phyloP scores from a whole-genome alignment of 2,113 vertebrate species.

The Cololabis saira region DNA sequence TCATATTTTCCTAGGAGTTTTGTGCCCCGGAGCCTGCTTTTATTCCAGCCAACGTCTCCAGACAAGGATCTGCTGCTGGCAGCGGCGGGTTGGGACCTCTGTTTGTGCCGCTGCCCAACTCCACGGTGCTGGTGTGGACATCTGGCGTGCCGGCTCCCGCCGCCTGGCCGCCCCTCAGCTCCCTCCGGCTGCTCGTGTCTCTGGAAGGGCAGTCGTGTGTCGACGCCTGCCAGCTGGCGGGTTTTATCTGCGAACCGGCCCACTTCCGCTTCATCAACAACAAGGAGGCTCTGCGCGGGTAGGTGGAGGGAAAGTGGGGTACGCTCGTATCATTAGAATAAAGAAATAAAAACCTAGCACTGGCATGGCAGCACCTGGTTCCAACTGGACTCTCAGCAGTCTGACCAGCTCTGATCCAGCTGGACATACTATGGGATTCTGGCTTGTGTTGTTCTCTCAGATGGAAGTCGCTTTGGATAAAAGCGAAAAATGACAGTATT shows the following conservation, averaged over 20 bases:
- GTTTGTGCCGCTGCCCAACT: constrained; percentile 84
- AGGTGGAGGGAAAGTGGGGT: constrained; percentile 33
- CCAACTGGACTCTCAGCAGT: too few species aligned
- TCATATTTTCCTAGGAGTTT: constrained; percentile 86
- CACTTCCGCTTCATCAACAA: constrained; percentile 95
- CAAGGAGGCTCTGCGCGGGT: constrained; percentile 90
- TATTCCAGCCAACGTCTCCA: constrained; percentile 74
- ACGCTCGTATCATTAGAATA: too few species aligned
- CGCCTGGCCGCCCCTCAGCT: constrained; percentile 88
- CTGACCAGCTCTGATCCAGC: too few species aligned
- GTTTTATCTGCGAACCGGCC: constrained; percentile 91
- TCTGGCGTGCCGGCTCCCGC: constrained; percentile 65
- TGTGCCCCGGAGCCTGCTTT: constrained; percentile 73
- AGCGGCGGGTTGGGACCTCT: constrained; percentile 62
- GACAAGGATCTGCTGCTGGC: constrained; percentile 62
- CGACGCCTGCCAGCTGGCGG: constrained; percentile 81
- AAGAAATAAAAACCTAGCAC: too few species aligned
- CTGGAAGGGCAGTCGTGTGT: constrained; percentile 87
- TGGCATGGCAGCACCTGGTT: too few species aligned
- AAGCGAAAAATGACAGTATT: too few species aligned
- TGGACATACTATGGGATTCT: too few species aligned
- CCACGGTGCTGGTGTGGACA: constrained; percentile 87
- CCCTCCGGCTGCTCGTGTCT: constrained; percentile 87
- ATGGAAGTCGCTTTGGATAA: too few species aligned
- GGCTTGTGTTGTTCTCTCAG: too few species aligned